Base-by-base conservation (phyloP, 1,140 invertebrate genomes). In the Zaprionus tsacasi region DNA sequence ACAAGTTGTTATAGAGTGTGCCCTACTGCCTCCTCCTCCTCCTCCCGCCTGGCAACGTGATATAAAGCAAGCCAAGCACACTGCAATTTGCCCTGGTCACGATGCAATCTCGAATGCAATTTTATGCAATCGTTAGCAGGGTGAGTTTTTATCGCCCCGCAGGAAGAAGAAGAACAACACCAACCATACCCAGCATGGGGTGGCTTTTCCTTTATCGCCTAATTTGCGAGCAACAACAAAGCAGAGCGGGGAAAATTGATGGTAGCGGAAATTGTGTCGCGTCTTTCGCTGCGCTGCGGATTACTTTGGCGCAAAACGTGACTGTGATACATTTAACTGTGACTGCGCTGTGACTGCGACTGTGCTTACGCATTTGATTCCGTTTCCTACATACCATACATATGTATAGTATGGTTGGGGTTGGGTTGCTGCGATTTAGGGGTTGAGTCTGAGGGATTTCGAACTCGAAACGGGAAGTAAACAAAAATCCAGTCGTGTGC, bases 31-130 rank as follows among this genome's bases (percentile, higher is more conserved):
- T 63, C 40, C 40, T 15, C 30, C 35, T 21, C 21, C 21, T 21
- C 40, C 40, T 15, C 30, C 35, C 17, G 50, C 25, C 54, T 66
- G 78, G 78, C 81, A 85, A 85, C 78, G 82, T 85, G 78, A 85
- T 82, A 78, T 76, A 82, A n/a, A n/a, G n/a, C 69, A 45, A 70
- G 38, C 36, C 52, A 40, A 79, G 74, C 79, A 71, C 76, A 48
- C 73, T 65, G 69, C 79, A 79, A 87, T 83, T 88, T 89, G 85
- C 70, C 70, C 80, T 69, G 78, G 83, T 87, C 83, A 87, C 83
- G 83, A 78, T 87, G 83, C 85, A 88, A 70, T 87, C 88, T 70
- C 21, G 78, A 87, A 87, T 87, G 83, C 83, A 88, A 75, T 87
- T 87, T 87, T 80, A 87, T 88, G 82, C 82, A 87, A 74, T 57